Conservation (phyloP, 92 coral and sea anemone species). For the Siderastrea siderea region DNA sequence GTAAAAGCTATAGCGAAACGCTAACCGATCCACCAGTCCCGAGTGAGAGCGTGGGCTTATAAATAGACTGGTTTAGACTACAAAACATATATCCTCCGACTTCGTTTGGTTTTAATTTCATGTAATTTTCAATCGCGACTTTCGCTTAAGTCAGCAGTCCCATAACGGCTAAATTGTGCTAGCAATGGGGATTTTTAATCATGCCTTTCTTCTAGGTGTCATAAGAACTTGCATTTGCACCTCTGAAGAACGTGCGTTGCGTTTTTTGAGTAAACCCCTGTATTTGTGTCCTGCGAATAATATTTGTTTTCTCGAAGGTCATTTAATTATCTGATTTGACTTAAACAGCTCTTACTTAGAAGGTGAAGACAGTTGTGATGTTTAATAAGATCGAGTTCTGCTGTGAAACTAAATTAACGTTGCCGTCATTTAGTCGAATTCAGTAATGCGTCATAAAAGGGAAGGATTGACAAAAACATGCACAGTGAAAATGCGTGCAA, state of each 20-base stretch:
- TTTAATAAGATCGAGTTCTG: constrained; percentile 28
- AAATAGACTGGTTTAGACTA: not conserved
- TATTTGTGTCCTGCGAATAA: constrained; percentile 8
- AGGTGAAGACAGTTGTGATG: constrained; percentile 30
- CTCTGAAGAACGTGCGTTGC: not conserved
- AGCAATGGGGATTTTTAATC: constrained; percentile 1
- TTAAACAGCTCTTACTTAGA: constrained; percentile 38
- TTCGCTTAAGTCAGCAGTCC: not conserved
- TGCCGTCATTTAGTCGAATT: not conserved
- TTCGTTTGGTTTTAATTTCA: not conserved
- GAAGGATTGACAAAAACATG: too few species aligned
- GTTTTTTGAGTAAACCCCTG: not conserved
- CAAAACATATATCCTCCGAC: not conserved
- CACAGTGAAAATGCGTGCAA: not conserved
- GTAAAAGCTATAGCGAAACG: not conserved
- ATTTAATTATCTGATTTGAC: constrained; percentile 38
- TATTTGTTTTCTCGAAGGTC: constrained; percentile 40
- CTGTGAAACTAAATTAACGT: constrained; percentile 20
- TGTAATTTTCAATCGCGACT: not conserved
- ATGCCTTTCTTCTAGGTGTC: constrained; percentile 15
- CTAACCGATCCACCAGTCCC: not conserved
- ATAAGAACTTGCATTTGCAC: not conserved
- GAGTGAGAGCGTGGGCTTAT: not conserved
- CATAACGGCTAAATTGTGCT: not conserved
- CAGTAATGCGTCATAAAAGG: not conserved